Conservation (phyloP, 2,113 vertebrate species). For the Sceloporus undulatus region DNA sequence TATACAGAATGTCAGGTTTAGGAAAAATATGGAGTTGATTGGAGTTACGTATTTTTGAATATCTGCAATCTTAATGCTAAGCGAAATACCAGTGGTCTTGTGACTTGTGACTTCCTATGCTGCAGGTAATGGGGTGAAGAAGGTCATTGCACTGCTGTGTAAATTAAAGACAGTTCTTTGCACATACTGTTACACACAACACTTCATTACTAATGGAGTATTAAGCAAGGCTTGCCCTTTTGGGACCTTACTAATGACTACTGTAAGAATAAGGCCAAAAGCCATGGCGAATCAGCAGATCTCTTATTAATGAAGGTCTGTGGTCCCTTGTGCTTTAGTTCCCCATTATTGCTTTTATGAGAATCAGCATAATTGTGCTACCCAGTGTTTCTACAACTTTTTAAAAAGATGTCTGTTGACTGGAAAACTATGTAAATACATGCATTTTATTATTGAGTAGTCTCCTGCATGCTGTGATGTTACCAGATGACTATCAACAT, state of each 20-base stretch:
- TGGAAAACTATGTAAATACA: neutral
- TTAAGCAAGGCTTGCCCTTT: constrained; percentile 34
- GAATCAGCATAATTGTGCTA: constrained; percentile 23
- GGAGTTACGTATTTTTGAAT: neutral
- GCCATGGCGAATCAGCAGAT: constrained; percentile 28
- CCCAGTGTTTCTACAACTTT: neutral
- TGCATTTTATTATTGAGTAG: neutral
- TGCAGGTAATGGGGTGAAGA: neutral
- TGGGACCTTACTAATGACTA: constrained; percentile 40
- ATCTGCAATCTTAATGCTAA: neutral
- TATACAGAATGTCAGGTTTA: neutral
- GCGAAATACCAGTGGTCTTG: neutral
- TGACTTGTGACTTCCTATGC: neutral
- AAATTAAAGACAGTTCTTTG: neutral
- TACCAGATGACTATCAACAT: neutral
- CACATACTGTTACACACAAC: neutral
- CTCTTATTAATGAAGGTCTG: constrained; percentile 24
- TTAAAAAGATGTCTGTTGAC: neutral
- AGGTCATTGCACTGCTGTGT: accelerated
- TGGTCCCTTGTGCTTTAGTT: constrained; percentile 27
- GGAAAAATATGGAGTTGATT: neutral
- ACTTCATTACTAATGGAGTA: constrained; percentile 23
- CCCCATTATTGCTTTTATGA: constrained; percentile 10
- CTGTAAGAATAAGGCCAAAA: constrained; percentile 35
- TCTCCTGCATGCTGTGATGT: neutral